These are phyloP conservation scores for Mormyrus proboscirostris DNA, from an alignment of 2,797 vertebrate genomes.

Conservation along the genomic window DNA sequence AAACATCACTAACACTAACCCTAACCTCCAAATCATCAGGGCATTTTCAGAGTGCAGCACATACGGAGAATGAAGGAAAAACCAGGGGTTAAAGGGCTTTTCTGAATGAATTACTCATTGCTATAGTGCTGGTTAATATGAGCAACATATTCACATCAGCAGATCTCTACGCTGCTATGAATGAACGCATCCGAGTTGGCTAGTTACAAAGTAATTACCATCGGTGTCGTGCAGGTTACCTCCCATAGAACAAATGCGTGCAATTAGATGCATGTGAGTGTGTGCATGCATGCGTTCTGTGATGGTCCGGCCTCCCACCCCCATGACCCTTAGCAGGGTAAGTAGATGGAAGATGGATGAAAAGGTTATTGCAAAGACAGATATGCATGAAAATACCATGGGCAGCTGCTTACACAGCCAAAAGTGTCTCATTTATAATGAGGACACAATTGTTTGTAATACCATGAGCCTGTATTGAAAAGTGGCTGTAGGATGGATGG, in stretches of 20 bases:
- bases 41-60: not conserved
- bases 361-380: not conserved
- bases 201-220: not conserved
- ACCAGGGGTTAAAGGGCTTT: not conserved
- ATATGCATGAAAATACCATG: not conserved
- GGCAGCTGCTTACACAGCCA: not conserved
- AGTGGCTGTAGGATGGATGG: not conserved
- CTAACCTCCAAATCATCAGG: not conserved
- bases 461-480: not conserved
- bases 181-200: not conserved
- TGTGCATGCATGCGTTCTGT: not conserved
- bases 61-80: not conserved
- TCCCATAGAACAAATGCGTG: not conserved
- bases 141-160: not conserved
- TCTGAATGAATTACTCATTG: conserved; percentile 5
- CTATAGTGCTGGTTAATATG: not conserved
- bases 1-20: not conserved
- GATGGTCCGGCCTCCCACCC: not conserved
- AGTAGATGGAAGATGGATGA: not conserved
- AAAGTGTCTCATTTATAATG: not conserved
- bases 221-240: not conserved
- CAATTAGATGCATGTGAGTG: not conserved
- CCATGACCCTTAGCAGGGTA: not conserved
- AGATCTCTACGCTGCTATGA: not conserved
- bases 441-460: not conserved